These are phyloP conservation scores for Polyergus mexicanus DNA, from an alignment of 1,140 invertebrate species.

Conservation along the genomic window DNA sequence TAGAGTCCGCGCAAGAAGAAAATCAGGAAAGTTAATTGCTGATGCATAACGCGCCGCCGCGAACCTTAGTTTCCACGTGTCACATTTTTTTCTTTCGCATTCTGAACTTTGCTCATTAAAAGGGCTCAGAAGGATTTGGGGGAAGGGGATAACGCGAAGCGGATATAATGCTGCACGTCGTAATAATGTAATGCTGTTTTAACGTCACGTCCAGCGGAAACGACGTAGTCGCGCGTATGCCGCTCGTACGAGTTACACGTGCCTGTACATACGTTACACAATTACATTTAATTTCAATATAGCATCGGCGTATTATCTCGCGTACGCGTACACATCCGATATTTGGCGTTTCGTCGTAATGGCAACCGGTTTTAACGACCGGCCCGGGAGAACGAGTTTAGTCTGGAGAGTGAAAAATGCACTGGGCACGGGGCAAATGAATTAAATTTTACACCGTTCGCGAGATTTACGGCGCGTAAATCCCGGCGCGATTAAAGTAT, in stretches of 20 bases:
- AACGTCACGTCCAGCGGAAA: constrained; percentile 43
- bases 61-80: not conserved
- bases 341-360: constrained; percentile 56
- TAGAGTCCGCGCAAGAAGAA: not conserved
- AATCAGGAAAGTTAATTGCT: constrained; percentile 51
- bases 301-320: constrained; percentile 37
- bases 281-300: constrained; percentile 62
- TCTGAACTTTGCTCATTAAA: constrained; percentile 50
- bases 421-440: constrained; percentile 53
- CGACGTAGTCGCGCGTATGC: not conserved
- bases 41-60: constrained; percentile 40
- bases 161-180: not conserved
- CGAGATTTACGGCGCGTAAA: constrained; percentile 58
- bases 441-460: constrained; percentile 62
- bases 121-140: constrained; percentile 37
- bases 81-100: constrained; percentile 47
- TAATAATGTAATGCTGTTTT: constrained; percentile 53
- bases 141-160: constrained; percentile 23
- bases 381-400: constrained; percentile 37
- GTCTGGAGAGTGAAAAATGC: constrained; percentile 60
- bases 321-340: not conserved
- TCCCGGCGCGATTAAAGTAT: constrained; percentile 63
- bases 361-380: constrained; percentile 48
- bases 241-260: not conserved
- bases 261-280: constrained; percentile 34